Conservation (phyloP, 2,113 vertebrate genomes). For the Sciurus niger region DNA sequence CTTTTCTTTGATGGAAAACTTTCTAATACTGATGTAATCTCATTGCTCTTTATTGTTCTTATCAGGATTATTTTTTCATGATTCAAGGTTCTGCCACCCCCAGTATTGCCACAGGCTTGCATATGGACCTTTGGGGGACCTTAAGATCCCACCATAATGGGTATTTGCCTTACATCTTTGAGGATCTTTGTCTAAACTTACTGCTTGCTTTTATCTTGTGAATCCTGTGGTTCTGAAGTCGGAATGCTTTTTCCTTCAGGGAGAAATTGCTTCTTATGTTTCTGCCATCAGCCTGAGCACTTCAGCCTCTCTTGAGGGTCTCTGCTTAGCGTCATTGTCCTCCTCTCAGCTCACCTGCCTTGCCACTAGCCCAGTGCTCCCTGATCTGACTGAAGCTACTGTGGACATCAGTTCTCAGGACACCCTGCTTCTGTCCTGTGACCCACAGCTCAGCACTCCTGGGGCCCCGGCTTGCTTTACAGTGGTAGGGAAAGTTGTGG, state of each 20-base stretch:
- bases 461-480: background rate
- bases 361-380: background rate
- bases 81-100: too few species aligned
- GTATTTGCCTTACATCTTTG: background rate
- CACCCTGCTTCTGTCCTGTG: background rate
- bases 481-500: background rate
- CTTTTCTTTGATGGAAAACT: too few species aligned
- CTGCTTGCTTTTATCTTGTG: background rate
- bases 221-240: background rate
- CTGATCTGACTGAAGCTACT: background rate
- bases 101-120: background rate
- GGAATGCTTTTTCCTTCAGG: background rate
- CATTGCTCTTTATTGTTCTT: too few species aligned
- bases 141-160: background rate
- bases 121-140: too few species aligned
- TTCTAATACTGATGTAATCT: too few species aligned
- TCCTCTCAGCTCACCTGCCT: background rate
- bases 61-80: too few species aligned
- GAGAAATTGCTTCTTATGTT: conserved; percentile 17
- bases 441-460: background rate
- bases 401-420: background rate
- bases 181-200: background rate
- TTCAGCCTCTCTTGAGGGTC: background rate
- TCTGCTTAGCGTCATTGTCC: background rate
- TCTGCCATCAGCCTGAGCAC: background rate